Evolutionary conservation across 2,113 vertebrate genomes (phyloP), one percentile per base, ranked within the genome.

Genomic region (Pogonocichla stellata): DNA sequence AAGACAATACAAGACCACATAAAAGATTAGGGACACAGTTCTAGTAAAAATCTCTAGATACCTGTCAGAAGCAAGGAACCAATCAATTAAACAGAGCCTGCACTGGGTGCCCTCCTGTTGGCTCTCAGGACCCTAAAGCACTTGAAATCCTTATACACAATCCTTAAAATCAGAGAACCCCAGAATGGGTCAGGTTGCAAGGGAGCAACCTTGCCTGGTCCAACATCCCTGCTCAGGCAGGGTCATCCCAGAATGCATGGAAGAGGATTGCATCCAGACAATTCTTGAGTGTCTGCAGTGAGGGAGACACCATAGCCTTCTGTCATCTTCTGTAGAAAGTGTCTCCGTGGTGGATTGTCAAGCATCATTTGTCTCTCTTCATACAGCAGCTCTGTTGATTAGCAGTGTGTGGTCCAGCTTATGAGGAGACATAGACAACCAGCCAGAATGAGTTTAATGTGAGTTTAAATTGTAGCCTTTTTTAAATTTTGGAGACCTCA

Each of bases 291-390:
- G 26, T 34, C n/a, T 47, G 24, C 20, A 10, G 28, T 47, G 11
- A 47, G 62, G 54, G 47, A 82, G 48, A 33, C 16, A 47, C 11
- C 62, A 75, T 25, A 42, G 12, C 20, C 10, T 61, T 47, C 54
- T 75, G 3, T 26, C 0, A 1, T 36, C 33, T 38, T 53, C 23
- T 50, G 0, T 4, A 38, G 56, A 20, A 74, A 51, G 42, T 26
- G 20, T 9, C 16, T 82, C 40, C 34, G 5, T 28, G 10, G 14
- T 58, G 24, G 14, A 36, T 45, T 62, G 14, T 54, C 20, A 28
- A 2, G 1, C 19, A n/a, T 51, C 1, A 4, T 60, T 71, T 72
- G 1, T 47, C 34, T 77, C 8, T 53, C 19, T 77, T 80, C 38
- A 33, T 57, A 12, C 19, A 26, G 18, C 28, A 45, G 15, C 26